Percentiles rank a stretch among this genome's conserved stretches.
Conservation (phyloP, 2,888 invertebrate genomes). For the Drosophila fulvimacula region DNA sequence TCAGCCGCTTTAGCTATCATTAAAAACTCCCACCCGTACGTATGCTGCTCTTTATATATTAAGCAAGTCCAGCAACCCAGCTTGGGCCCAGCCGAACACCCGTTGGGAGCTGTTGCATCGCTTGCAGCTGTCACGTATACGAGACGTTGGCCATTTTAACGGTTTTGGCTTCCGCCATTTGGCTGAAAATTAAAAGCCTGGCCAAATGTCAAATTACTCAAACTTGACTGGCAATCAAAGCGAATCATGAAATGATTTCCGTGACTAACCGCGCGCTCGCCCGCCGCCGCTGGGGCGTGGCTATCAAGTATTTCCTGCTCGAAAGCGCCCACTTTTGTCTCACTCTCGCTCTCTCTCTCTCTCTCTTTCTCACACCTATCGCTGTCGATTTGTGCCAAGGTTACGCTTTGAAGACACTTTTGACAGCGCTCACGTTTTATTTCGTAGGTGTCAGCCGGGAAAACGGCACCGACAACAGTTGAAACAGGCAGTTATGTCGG, state of each 20-base stretch:
- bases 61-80: conserved; percentile 19
- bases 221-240: conserved; percentile 46
- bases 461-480: conserved; percentile 46
- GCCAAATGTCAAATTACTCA: conserved; percentile 63
- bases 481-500: conserved; percentile 39
- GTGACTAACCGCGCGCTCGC: conserved; percentile 18
- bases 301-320: conserved; percentile 45
- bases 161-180: conserved; percentile 49
- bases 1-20: neutral
- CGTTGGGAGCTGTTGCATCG: neutral
- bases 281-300: conserved; percentile 32
- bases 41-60: conserved; percentile 16
- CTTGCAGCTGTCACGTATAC: conserved; percentile 18
- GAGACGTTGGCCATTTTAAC: conserved; percentile 16
- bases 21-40: conserved; percentile 5
- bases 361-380: neutral
- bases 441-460: conserved; percentile 65
- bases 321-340: neutral
- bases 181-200: conserved; percentile 35
- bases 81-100: conserved; percentile 15
- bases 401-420: conserved; percentile 49
- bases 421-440: conserved; percentile 64
- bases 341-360: neutral
- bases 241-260: conserved; percentile 45
- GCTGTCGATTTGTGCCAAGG: conserved; percentile 66